Evolutionary conservation across 2,888 invertebrate genomes (phyloP), one percentile per base, ranked within the genome.

Genomic region (Aleiodes testaceus): DNA sequence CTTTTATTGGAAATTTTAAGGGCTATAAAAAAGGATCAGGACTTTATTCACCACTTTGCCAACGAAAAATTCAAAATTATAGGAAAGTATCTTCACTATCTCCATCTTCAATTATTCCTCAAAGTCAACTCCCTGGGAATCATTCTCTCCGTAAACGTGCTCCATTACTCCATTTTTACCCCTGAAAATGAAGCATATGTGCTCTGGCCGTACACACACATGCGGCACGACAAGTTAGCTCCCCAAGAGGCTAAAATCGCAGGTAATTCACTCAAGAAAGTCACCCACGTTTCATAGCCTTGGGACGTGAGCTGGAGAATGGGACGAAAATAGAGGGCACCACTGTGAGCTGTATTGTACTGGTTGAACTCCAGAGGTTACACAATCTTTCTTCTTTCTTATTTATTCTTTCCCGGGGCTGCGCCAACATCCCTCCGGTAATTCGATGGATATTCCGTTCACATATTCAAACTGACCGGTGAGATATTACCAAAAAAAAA

Each of bases 231-330:
- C 55, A 55, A 55, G 55, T 55, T 55, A 55, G 55, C 30, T 16
- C 36, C 45, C n/a, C 18, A 44, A 63, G 45, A 44, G 61, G 61
- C 61, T 45, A 44, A 61, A 61, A 61, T 67, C 53, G 53, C 67
- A n/a, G 45, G 55, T 67, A 67, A 67, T 67, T 67, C 53, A 67
- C 53, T 67, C 67, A 44, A 44, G 67, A 55, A 45, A 20, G 55
- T 67, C 55, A 45, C 67, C 36, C 45, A 55, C 67, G 45, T 67
- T 26, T 44, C 53, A 18, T 67, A 55, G 67, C 67, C 67, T 55
- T 20, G 22, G 55, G 67, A 53, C 50, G 52, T 66, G 66, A 16
- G 18, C 11, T 42, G 30, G 14, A 44, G 44, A 16, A 63, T 63
- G 44, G 42, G n/a, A 52, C 16, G n/a, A 12, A 63, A 63, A 63